These are phyloP conservation scores for Neocrepidodera transversa DNA, from an alignment of 2,888 invertebrate genomes.

Conservation along the genomic window DNA sequence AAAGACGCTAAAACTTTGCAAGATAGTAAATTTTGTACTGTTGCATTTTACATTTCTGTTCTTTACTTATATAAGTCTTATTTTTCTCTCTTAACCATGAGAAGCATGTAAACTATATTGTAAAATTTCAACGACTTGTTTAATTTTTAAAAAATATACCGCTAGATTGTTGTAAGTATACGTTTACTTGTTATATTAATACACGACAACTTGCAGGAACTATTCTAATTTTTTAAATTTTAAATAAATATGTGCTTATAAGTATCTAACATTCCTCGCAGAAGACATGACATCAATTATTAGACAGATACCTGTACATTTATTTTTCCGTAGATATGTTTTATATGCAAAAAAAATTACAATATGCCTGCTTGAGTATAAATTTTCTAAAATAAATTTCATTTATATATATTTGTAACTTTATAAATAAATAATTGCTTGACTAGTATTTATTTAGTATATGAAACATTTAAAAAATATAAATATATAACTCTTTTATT, in stretches of 20 bases:
- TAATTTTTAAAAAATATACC: slow-evolving; percentile 4
- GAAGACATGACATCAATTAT: slow-evolving; percentile 21
- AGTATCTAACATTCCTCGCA: slow-evolving; percentile 10
- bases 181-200: slow-evolving; percentile 16
- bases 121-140: slow-evolving; percentile 18
- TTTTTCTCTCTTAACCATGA: background rate
- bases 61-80: background rate
- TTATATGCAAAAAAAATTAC: slow-evolving; percentile 13
- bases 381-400: slow-evolving; percentile 25
- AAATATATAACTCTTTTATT: slow-evolving; percentile 24
- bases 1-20: slow-evolving; percentile 13
- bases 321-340: slow-evolving; percentile 22
- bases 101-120: slow-evolving; percentile 6
- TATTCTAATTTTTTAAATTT: slow-evolving; percentile 23
- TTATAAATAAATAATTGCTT: slow-evolving; percentile 27
- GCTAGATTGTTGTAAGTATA: slow-evolving; percentile 1
- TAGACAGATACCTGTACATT: slow-evolving; percentile 17
- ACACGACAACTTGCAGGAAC: slow-evolving; percentile 29
- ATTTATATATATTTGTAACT: slow-evolving; percentile 25
- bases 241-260: slow-evolving; percentile 28
- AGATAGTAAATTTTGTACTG: slow-evolving; percentile 9
- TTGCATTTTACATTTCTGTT: background rate
- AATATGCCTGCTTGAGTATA: slow-evolving; percentile 16
- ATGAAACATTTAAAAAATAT: slow-evolving; percentile 25
- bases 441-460: slow-evolving; percentile 26